Evolutionary conservation across 2,888 invertebrate genomes (phyloP).

Genomic region (Flexamia atlantica): DNA sequence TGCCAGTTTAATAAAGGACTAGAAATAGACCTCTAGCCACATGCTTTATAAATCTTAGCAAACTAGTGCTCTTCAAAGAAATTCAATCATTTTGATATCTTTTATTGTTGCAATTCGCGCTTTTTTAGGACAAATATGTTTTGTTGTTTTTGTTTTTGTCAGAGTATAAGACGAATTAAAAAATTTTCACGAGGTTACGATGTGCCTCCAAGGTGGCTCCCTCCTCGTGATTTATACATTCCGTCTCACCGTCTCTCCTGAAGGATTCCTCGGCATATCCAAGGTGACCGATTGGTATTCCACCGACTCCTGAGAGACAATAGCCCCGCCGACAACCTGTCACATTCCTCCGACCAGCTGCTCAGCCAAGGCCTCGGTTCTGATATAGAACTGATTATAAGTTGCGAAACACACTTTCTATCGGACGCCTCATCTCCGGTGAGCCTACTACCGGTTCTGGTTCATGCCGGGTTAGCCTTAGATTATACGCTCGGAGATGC

Average conservation of each 20-base stretch:
- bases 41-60: neutral
- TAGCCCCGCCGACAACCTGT: neutral
- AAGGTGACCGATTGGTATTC: slow-evolving; percentile 26
- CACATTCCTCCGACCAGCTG: slow-evolving; percentile 26
- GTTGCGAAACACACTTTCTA: neutral
- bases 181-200: no score
- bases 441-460: neutral
- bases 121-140: no score
- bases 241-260: neutral
- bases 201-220: neutral
- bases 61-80: neutral
- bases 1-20: neutral
- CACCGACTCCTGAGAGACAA: slow-evolving; percentile 19
- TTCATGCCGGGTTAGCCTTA: no score
- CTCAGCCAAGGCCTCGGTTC: neutral
- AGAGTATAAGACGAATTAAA: no score
- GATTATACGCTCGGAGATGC: neutral
- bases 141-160: no score
- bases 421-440: neutral
- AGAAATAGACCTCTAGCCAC: neutral
- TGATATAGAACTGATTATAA: slow-evolving; percentile 1
- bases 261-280: slow-evolving; percentile 13
- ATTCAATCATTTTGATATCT: no score
- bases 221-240: neutral
- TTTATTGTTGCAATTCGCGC: no score